phyloP scores from a whole-genome alignment of 2,113 vertebrate genomes.

The Cyanocitta stelleri region DNA sequence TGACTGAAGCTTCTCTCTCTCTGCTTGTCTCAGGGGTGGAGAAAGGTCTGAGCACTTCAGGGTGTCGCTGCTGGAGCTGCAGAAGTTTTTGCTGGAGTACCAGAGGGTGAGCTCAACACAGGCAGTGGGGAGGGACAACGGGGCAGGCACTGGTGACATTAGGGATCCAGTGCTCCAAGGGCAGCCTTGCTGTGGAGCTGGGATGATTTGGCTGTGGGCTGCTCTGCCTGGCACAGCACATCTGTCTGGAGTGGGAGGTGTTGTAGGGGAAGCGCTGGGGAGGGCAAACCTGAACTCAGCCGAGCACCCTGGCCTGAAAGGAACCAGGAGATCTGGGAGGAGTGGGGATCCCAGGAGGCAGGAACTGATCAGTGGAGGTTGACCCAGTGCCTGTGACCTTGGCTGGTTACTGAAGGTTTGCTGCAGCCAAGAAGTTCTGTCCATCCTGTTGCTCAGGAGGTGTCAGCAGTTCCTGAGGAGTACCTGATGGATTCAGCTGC shows the following conservation, averaged over 20 bases:
- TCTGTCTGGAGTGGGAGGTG: background rate
- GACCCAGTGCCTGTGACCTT: background rate
- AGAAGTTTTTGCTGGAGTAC: slow-evolving; percentile 86
- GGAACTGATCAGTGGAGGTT: background rate
- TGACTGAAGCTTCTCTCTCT: background rate
- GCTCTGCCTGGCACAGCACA: background rate
- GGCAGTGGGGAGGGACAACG: background rate
- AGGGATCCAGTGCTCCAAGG: background rate
- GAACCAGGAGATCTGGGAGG: background rate
- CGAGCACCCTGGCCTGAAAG: background rate
- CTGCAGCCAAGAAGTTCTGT: background rate
- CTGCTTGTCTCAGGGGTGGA: slow-evolving; percentile 71
- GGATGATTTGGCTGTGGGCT: background rate
- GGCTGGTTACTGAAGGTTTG: background rate
- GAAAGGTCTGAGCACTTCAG: slow-evolving; percentile 83
- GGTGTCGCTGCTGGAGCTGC: slow-evolving; percentile 85
- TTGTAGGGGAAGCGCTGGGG: rapidly evolving
- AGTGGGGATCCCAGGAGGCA: background rate
- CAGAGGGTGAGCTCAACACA: slow-evolving; percentile 79
- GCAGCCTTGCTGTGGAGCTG: background rate
- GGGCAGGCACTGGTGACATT: rapidly evolving
- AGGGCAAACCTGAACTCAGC: background rate
- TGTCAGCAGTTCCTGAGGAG: background rate
- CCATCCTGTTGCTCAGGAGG: background rate
- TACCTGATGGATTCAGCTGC: background rate